Base-by-base conservation (phyloP, 2,888 invertebrate species). In the Noctua comes region DNA sequence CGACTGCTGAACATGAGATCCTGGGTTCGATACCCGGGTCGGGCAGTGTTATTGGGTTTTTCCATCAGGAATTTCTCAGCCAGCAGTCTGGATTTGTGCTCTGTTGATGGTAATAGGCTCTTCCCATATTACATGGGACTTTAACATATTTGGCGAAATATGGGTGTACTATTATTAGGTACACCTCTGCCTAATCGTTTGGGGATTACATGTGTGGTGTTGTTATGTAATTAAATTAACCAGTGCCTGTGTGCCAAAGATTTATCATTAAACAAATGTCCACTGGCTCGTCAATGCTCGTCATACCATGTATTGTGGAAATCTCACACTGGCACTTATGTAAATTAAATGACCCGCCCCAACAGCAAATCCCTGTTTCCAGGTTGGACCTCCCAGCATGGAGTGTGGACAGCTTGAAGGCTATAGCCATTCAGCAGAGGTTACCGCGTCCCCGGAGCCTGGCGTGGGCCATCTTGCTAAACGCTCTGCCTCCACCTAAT, bases 381-480 rank as follows among this genome's bases (percentile, higher is more conserved):
- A 96, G 96, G 72, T 91, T 96, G 64, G 92, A 94, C 21, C 89
- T 93, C 70, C 91, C 94, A 75, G 93, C 92, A 91, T 97, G 97
- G 97, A 94, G 91, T 79, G 59, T 94, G 69, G 94, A 95, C 13
- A 88, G 89, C 68, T 83, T 97, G 62, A 94, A 90, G 83, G 87
- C 84, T 59, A 93, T 95, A 48, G 96, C 96, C 0, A 86, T 93
- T 10, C 92, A 96, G 76, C 94, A 92, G 69, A 89, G 91, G 54
- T 71, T 96, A 65, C 92, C 90, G 0, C 89, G 95, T 0, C 97
- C 97, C 0, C 91, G 95, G 13, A 95, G 96, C 77, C 87, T 97
- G 2, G 95, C 96, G 0, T 97, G 97, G 97, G 95, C 95, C 2
- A 94, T 97, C 24, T 84, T 97, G 84, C 88, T 97, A 1, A 92